Percentiles rank a stretch among this genome's conserved stretches.
phyloP scores from a whole-genome alignment of 2,113 vertebrate species.

The Clinocottus analis region DNA sequence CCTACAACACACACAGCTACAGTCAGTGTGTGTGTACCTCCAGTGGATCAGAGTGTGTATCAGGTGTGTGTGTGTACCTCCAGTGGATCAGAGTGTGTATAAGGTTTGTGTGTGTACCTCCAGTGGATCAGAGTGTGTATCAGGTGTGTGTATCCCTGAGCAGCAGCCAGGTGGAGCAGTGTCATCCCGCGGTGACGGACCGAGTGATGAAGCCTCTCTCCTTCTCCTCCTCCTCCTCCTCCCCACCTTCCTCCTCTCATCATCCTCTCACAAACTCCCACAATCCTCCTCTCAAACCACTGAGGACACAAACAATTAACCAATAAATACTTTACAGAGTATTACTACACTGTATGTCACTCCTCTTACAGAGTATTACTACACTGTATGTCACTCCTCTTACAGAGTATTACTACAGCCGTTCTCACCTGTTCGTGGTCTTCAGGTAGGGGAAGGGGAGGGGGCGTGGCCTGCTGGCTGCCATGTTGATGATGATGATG shows the following conservation, averaged over 20 bases:
- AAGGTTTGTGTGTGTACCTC: conserved; percentile 9
- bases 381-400: no score
- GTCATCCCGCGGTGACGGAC: conserved; percentile 91
- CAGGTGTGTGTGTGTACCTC: conserved; percentile 7
- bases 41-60: not conserved
- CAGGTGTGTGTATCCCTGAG: conserved; percentile 90
- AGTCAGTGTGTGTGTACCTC: no score
- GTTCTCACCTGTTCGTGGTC: conserved; percentile 68
- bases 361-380: no score
- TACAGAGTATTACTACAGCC: no score
- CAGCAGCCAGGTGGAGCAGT: conserved; percentile 90
- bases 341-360: no score
- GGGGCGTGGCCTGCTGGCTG: conserved; percentile 58
- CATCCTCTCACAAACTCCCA: conserved; percentile 89
- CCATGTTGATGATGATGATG: conserved; percentile 25
- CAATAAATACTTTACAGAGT: no score
- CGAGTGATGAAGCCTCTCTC: conserved; percentile 83
- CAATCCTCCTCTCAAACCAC: conserved; percentile 90
- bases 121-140: conserved; percentile 64
- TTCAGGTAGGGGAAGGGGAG: conserved; percentile 54
- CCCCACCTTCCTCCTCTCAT: conserved; percentile 84
- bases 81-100: conserved; percentile 1
- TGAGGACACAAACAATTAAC: conserved; percentile 52
- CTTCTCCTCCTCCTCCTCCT: conserved; percentile 79
- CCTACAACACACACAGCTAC: conserved; percentile 68